These are phyloP conservation scores for Cremastinae sp. DNA, from an alignment of 2,888 invertebrate genomes.

Conservation along the genomic window DNA sequence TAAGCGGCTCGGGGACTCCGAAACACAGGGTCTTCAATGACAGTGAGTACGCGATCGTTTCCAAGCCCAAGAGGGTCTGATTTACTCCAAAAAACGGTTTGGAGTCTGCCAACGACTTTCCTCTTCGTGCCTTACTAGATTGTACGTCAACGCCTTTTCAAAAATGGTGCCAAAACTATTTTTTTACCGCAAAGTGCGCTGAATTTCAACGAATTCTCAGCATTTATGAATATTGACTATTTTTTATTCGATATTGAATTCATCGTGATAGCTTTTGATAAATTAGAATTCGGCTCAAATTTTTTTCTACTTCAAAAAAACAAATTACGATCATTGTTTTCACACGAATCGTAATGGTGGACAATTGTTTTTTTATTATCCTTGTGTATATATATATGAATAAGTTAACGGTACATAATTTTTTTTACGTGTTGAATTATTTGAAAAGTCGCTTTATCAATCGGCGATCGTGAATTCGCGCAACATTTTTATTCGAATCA, in stretches of 20 bases:
- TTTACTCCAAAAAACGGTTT: not conserved
- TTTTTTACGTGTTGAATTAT: too few relatives aligned
- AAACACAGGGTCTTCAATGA: constrained; percentile 88
- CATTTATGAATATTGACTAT: constrained; percentile 25
- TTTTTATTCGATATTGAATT: constrained; percentile 11
- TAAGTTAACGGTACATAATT: too few relatives aligned
- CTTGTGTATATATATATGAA: too few relatives aligned
- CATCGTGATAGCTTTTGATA: constrained; percentile 9
- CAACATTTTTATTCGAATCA: constrained; percentile 38
- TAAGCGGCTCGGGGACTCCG: constrained; percentile 78
- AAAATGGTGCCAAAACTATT: constrained; percentile 49
- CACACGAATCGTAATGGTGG: too few relatives aligned
- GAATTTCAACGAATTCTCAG: constrained; percentile 3
- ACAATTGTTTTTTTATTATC: too few relatives aligned
- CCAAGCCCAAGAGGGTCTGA: constrained; percentile 92
- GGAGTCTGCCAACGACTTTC: constrained; percentile 17
- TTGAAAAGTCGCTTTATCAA: constrained; percentile 2
- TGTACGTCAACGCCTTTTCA: constrained; percentile 30
- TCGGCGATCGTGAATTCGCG: constrained; percentile 17
- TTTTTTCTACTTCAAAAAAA: too few relatives aligned
- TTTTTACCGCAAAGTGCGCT: constrained; percentile 10
- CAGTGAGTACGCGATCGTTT: constrained; percentile 90
- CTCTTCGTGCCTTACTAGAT: constrained; percentile 49
- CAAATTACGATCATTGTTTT: too few relatives aligned
- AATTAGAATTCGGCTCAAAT: not conserved